phyloP scores from a whole-genome alignment of 2,113 vertebrate species.

The Anolis carolinensis region DNA sequence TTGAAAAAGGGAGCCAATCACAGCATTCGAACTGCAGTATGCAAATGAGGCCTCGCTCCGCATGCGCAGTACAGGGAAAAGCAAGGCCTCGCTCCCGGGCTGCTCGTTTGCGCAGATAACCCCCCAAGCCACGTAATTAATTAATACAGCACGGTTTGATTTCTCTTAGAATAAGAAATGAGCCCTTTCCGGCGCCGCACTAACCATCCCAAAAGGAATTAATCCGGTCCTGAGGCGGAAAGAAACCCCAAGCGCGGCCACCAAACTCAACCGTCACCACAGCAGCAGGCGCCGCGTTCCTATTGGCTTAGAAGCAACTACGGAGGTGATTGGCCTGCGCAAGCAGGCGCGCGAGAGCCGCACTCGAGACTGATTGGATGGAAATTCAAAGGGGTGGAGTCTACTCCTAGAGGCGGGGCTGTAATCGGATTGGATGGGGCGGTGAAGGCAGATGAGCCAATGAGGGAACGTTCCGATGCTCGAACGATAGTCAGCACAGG shows the following conservation, averaged over 20 bases:
- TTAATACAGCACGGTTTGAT: too few relatives aligned
- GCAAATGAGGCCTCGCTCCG: background rate
- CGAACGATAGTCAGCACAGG: conserved; percentile 54
- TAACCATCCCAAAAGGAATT: conserved; percentile 16
- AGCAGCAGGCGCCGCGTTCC: background rate
- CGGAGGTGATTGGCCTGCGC: conserved; percentile 9
- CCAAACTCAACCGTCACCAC: background rate
- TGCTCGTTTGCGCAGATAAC: background rate
- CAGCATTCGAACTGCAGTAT: background rate
- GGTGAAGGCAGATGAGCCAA: background rate
- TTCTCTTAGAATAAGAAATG: too few relatives aligned
- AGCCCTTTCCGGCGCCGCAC: background rate
- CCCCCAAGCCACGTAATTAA: too few relatives aligned
- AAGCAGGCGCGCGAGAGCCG: rapidly evolving
- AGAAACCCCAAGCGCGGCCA: background rate
- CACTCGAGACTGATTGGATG: background rate
- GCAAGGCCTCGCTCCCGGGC: too few relatives aligned
- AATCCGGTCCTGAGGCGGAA: rapidly evolving
- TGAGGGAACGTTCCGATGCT: conserved; percentile 6
- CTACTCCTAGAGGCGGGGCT: rapidly evolving
- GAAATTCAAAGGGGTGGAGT: background rate
- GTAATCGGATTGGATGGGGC: conserved; percentile 14
- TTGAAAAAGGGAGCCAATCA: too few relatives aligned
- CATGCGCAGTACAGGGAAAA: background rate
- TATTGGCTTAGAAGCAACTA: conserved; percentile 46